Conservation (phyloP, 2,797 vertebrate genomes). For the Corythornis leucogaster region DNA sequence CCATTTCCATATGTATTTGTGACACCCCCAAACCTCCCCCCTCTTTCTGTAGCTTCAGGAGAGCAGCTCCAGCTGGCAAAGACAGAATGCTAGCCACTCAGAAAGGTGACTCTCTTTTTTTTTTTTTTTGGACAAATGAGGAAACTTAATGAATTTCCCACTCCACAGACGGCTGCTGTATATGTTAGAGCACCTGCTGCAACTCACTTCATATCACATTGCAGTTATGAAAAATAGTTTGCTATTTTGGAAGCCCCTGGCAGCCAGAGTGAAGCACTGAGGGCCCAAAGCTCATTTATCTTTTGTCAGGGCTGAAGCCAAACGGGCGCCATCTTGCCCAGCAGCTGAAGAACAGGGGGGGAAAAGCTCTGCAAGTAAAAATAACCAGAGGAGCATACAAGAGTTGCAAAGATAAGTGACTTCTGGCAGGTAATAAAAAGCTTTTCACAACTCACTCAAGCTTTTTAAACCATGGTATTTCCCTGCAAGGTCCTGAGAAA, state of each 20-base stretch:
- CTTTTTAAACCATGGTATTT: conserved; percentile 24
- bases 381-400: conserved; percentile 88
- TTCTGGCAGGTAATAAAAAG: conserved; percentile 88
- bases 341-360: conserved; percentile 93
- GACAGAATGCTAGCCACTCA: conserved; percentile 53
- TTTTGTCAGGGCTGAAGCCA: conserved; percentile 99
- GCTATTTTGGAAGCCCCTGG: conserved; percentile 99
- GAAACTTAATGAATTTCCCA: conserved; percentile 89
- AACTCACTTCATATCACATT: conserved; percentile 94
- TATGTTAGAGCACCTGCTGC: conserved; percentile 93
- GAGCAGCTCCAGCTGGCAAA: conserved; percentile 54
- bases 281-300: conserved; percentile 99
- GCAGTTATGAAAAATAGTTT: conserved; percentile 99
- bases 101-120: conserved; percentile 34
- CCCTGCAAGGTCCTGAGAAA: neutral
- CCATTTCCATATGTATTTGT: neutral
- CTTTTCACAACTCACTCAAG: conserved; percentile 77
- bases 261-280: conserved; percentile 96
- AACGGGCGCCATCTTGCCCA: conserved; percentile 94
- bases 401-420: conserved; percentile 86
- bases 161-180: conserved; percentile 85
- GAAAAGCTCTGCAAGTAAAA: conserved; percentile 90
- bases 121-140: conserved; percentile 73
- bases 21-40: neutral
- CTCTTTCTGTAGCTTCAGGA: conserved; percentile 9